A percentile compares a stretch with the other conserved stretches of the same genome.
phyloP scores from a whole-genome alignment of 1,140 invertebrate genomes.

The Homarus americanus region DNA sequence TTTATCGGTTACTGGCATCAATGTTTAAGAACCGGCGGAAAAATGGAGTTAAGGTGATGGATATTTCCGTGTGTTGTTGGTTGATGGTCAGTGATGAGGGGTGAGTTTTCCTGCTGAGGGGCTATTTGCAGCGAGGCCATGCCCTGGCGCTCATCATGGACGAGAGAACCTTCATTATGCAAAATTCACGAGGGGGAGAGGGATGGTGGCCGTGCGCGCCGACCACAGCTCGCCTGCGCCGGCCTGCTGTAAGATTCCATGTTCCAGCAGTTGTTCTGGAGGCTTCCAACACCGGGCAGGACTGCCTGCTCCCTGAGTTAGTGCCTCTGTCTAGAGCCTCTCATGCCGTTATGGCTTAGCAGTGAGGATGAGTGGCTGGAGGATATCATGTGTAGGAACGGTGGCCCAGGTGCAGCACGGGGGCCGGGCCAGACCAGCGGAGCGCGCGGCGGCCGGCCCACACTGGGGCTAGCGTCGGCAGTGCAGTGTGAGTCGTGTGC shows the following conservation, averaged over 20 bases:
- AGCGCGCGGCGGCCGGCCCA: too few species aligned
- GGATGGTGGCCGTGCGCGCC: neutral
- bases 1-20: neutral
- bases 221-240: neutral
- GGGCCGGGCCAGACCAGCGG: neutral
- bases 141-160: neutral
- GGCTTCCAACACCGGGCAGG: neutral
- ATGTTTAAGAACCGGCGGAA: neutral
- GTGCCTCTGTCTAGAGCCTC: neutral
- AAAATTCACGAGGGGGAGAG: neutral
- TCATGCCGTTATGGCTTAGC: neutral
- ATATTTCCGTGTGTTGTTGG: neutral
- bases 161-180: neutral
- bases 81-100: neutral
- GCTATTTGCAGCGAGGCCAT: neutral
- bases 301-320: neutral
- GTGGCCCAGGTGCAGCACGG: too few species aligned
- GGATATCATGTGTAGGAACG: neutral
- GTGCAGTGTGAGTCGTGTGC: neutral
- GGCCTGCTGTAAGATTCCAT: neutral
- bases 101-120: neutral
- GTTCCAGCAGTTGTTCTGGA: neutral
- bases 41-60: neutral
- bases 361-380: neutral
- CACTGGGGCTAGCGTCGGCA: neutral